phyloP scores from a whole-genome alignment of 2,888 invertebrate species.

The Euphydryas editha region DNA sequence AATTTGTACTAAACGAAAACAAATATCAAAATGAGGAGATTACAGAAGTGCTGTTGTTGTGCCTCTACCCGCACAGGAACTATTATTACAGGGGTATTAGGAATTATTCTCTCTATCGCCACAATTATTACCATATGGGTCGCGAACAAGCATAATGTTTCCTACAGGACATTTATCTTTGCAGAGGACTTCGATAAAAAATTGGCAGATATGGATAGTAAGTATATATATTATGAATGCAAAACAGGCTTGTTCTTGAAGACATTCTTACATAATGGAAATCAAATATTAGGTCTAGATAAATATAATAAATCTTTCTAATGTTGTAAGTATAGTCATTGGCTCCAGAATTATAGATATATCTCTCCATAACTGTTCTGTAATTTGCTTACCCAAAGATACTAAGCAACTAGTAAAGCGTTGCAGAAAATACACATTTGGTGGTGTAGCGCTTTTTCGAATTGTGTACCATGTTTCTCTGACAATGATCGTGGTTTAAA shows the following conservation, averaged over 20 bases:
- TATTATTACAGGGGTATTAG: slow-evolving; percentile 87
- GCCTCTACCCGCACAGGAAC: slow-evolving; percentile 89
- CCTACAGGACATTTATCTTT: slow-evolving; percentile 90
- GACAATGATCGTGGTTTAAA: no score
- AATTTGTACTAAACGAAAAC: slow-evolving; percentile 18
- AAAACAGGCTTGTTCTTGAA: no score
- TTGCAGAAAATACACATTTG: neutral
- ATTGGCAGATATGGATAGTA: slow-evolving; percentile 86
- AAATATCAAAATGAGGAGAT: slow-evolving; percentile 68
- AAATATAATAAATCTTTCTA: no score
- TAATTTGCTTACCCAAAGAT: neutral
- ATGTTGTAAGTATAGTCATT: no score
- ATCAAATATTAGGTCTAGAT: no score
- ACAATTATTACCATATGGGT: slow-evolving; percentile 88
- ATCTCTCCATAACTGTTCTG: no score
- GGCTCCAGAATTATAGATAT: no score
- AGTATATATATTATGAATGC: slow-evolving; percentile 48
- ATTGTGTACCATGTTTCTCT: no score
- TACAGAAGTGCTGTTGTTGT: slow-evolving; percentile 88
- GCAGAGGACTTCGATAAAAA: slow-evolving; percentile 82
- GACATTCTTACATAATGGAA: no score
- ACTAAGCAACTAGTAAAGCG: no score
- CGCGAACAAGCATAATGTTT: slow-evolving; percentile 82
- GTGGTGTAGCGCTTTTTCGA: no score
- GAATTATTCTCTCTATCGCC: slow-evolving; percentile 88